These are phyloP conservation scores for Irena cyanogastra DNA, from an alignment of 2,113 vertebrate species.

Conservation along the genomic window DNA sequence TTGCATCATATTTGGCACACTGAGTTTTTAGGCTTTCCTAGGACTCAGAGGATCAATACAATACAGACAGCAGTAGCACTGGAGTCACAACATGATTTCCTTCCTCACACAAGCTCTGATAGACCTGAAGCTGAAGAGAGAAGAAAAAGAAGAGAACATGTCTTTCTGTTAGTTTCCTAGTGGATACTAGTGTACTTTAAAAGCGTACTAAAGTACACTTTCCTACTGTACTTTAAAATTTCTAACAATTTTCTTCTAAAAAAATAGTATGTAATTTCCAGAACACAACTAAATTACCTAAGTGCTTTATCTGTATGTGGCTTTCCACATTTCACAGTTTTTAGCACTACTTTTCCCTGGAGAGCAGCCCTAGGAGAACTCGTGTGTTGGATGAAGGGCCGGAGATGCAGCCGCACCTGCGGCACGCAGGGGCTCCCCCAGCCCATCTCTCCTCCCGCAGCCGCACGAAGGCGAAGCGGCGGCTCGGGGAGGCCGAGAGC, in stretches of 20 bases:
- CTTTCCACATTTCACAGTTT: background rate
- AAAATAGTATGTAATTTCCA: background rate
- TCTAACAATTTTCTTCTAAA: background rate
- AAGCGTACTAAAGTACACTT: too few species aligned
- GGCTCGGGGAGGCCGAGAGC: background rate
- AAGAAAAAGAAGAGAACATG: background rate
- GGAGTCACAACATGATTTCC: background rate
- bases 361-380: background rate
- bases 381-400: background rate
- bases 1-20: background rate
- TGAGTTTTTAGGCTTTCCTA: background rate
- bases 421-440: background rate
- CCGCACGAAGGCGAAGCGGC: accelerated
- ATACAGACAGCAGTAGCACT: background rate
- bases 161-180: background rate
- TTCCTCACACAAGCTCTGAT: background rate
- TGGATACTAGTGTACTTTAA: background rate
- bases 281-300: background rate
- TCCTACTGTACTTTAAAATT: background rate
- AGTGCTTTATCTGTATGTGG: background rate
- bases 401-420: background rate
- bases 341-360: background rate
- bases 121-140: background rate
- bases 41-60: background rate
- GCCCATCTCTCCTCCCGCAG: background rate